Evolutionary conservation across 1,140 invertebrate genomes (phyloP).

Genomic region (Eufriesea mexicana): DNA sequence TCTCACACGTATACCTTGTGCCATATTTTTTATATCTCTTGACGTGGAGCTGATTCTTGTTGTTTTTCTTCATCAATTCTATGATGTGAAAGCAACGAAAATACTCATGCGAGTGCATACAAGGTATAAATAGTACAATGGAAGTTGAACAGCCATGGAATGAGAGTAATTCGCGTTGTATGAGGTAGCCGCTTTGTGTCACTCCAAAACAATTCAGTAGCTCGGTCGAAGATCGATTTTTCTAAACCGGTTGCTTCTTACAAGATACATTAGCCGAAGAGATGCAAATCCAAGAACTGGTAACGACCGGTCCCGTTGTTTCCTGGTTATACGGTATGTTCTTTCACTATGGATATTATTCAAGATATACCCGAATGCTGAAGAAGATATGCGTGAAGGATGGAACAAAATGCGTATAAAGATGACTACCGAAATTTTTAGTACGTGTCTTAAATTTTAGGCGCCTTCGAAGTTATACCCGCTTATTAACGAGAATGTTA

Average conservation of each 20-base stretch:
- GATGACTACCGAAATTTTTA: background rate
- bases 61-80: too few species aligned
- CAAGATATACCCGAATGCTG: background rate
- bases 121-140: background rate
- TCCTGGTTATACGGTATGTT: too few species aligned
- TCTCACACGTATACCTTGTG: background rate
- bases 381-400: background rate
- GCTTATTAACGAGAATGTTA: too few species aligned
- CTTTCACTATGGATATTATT: background rate
- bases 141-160: background rate
- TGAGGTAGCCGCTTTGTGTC: slow-evolving; percentile 7
- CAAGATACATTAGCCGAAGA: background rate
- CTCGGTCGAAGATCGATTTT: background rate
- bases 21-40: background rate
- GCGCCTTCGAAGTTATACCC: too few species aligned
- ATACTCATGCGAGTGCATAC: too few species aligned
- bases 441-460: too few species aligned
- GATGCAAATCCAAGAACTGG: background rate
- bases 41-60: background rate
- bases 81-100: too few species aligned
- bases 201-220: slow-evolving; percentile 24
- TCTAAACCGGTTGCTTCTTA: background rate
- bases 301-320: background rate
- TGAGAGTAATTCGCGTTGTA: background rate
- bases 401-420: background rate